Evolutionary conservation across 1,140 invertebrate species (phyloP).

Genomic region (Chymomyza costata): DNA sequence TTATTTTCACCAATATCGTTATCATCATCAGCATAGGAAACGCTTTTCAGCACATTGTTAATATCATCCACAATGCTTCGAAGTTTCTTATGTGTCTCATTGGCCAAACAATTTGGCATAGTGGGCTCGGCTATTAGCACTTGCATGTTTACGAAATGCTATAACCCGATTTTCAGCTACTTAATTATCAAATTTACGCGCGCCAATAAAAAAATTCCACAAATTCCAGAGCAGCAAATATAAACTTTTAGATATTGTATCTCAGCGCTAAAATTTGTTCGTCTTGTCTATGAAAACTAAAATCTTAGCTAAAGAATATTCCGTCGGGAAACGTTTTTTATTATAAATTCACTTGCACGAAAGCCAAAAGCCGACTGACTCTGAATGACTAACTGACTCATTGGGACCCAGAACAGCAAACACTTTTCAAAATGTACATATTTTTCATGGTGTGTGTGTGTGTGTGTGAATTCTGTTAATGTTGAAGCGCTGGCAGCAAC

Average conservation of each 20-base stretch:
- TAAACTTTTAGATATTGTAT: constrained; percentile 40
- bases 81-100: constrained; percentile 23
- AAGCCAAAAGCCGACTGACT: constrained; percentile 49
- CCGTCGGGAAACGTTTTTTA: background rate
- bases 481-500: no score
- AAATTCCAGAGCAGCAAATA: constrained; percentile 49
- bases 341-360: constrained; percentile 31
- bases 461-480: no score
- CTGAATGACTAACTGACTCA: constrained; percentile 25
- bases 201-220: constrained; percentile 55
- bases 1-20: no score
- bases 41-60: no score
- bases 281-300: background rate
- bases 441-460: no score
- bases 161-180: constrained; percentile 30
- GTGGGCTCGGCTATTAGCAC: constrained; percentile 45
- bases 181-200: constrained; percentile 39
- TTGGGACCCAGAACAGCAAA: no score
- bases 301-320: no score
- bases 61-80: constrained; percentile 29
- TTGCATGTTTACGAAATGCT: constrained; percentile 53
- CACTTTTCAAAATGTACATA: no score
- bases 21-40: no score
- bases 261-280: constrained; percentile 34
- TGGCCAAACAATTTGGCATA: constrained; percentile 18